A percentile compares a stretch with the other conserved stretches of the same genome.
Evolutionary conservation across 2,113 vertebrate species (phyloP).

Genomic region (Tupaia chinensis): DNA sequence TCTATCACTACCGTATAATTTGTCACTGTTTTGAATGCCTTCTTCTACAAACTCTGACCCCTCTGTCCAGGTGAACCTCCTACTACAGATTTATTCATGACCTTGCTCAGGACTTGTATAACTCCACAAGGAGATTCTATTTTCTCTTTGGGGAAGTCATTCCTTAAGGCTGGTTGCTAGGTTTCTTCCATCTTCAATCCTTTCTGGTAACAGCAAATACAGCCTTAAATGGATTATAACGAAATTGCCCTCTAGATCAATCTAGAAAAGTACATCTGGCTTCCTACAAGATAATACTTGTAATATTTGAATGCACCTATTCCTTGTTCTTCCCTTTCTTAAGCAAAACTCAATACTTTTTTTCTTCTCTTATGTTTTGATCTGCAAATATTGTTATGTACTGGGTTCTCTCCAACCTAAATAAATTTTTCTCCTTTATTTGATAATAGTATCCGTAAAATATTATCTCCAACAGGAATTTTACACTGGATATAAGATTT

Average conservation of each 20-base stretch:
- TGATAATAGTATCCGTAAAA: neutral
- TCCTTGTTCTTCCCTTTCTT: slow-evolving; percentile 3
- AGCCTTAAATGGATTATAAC: neutral
- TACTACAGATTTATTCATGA: neutral
- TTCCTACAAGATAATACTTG: neutral
- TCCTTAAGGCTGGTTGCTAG: neutral
- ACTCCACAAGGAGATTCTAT: neutral
- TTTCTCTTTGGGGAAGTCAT: neutral
- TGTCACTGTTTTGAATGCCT: neutral
- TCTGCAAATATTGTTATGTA: neutral
- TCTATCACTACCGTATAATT: neutral
- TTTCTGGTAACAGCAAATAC: neutral
- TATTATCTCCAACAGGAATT: neutral
- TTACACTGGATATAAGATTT: neutral
- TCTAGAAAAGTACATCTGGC: neutral
- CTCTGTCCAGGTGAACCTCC: neutral
- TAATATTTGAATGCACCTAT: neutral
- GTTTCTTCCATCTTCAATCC: neutral
- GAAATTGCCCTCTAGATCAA: neutral
- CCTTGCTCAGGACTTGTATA: neutral
- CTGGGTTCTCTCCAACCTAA: neutral
- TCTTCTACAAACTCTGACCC: neutral
- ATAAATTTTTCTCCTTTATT: neutral
- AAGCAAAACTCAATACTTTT: neutral
- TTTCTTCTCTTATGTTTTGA: neutral